Evolutionary conservation across 2,113 vertebrate species (phyloP).

Genomic region (Triplophysa tibetana): DNA sequence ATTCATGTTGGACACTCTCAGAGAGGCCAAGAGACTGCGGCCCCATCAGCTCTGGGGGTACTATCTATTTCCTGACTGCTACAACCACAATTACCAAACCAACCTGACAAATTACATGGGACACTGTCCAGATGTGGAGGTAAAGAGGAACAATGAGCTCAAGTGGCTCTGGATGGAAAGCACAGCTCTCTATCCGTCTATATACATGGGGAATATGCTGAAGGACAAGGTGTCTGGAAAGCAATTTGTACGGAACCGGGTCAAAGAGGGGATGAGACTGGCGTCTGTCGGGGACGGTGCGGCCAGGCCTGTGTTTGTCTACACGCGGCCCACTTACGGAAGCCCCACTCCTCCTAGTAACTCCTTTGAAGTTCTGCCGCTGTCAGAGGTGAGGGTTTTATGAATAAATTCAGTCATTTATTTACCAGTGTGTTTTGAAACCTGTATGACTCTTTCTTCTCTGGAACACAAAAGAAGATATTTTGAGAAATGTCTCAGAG

Average conservation of each 20-base stretch:
- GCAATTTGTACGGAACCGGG: conserved; percentile 74
- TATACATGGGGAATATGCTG: conserved; percentile 72
- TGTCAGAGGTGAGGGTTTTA: conserved; percentile 70
- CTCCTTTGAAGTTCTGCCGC: conserved; percentile 55
- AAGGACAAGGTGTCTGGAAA: conserved; percentile 66
- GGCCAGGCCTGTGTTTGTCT: conserved; percentile 77
- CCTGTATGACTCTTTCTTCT: too few relatives aligned
- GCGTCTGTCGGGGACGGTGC: conserved; percentile 69
- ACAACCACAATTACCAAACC: conserved; percentile 80
- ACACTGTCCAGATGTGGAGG: conserved; percentile 73
- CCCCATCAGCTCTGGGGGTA: conserved; percentile 81
- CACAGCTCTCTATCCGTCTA: conserved; percentile 78
- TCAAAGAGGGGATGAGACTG: conserved; percentile 75
- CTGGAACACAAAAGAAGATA: too few relatives aligned
- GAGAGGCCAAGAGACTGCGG: conserved; percentile 68
- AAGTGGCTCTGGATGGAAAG: conserved; percentile 81
- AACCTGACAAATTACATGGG: conserved; percentile 73
- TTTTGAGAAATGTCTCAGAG: too few relatives aligned
- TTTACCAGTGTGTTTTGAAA: too few relatives aligned
- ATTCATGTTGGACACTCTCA: conserved; percentile 78
- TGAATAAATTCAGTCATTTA: too few relatives aligned
- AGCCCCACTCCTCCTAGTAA: conserved; percentile 30
- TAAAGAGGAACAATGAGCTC: conserved; percentile 74
- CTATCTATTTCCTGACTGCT: conserved; percentile 84
- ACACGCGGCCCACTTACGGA: conserved; percentile 76